A percentile compares a stretch with the other conserved stretches of the same genome.
Conservation (phyloP, 2,888 invertebrate species). For the Amaurobius ferox region DNA sequence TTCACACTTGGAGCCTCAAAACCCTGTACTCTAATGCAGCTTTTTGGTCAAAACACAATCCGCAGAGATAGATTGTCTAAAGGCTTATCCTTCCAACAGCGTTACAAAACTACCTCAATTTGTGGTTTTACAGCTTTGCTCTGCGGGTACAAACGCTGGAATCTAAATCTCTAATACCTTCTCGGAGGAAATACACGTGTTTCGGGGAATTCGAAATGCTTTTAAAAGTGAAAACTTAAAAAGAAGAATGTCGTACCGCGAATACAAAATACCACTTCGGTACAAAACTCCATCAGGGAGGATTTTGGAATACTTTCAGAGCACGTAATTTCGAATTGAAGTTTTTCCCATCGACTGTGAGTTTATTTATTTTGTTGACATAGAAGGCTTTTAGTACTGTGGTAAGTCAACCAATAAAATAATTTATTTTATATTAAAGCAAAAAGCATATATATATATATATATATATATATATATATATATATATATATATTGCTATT, state of each 20-base stretch:
- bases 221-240: slow-evolving; percentile 63
- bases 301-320: slow-evolving; percentile 55
- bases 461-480: too few species aligned
- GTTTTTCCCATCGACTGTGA: slow-evolving; percentile 7
- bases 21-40: neutral
- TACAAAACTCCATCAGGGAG: slow-evolving; percentile 22
- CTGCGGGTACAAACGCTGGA: slow-evolving; percentile 45
- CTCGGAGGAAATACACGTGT: slow-evolving; percentile 67
- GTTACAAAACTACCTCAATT: slow-evolving; percentile 71
- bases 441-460: too few species aligned
- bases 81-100: slow-evolving; percentile 60
- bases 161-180: slow-evolving; percentile 60
- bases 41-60: neutral
- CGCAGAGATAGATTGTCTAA: slow-evolving; percentile 46
- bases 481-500: too few species aligned
- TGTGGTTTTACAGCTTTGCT: slow-evolving; percentile 45
- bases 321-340: slow-evolving; percentile 56
- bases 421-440: too few species aligned
- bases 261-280: slow-evolving; percentile 59
- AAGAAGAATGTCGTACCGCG: slow-evolving; percentile 33
- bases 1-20: neutral
- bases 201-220: slow-evolving; percentile 70
- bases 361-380: neutral
- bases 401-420: too few species aligned
- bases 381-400: slow-evolving; percentile 18